Evolutionary conservation across 2,113 vertebrate species (phyloP), one percentile per base, ranked within the genome.

Genomic region (Campylomormyrus numenius): DNA sequence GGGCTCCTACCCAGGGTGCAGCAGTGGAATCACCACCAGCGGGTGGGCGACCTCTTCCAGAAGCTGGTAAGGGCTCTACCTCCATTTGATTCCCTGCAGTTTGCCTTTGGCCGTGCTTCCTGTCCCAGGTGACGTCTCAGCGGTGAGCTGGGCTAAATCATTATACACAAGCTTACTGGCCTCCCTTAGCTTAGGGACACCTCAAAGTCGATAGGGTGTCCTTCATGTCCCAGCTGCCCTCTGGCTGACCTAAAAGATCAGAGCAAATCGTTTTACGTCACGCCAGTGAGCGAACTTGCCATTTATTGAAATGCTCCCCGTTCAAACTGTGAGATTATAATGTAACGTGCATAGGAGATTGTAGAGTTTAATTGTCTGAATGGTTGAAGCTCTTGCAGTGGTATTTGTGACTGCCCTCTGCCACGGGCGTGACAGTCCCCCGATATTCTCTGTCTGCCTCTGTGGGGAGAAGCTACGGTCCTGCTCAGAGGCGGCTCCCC

Each of bases 31-130:
- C 97, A 98, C 94, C 97, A 98, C 94, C 98, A 99, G 89, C 95
- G 97, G 0, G 98, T 99, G 0, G 98, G 98, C 8, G 98, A 99
- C 94, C 98, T 99, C 92, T 99, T 99, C 96, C 98, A 99, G 94
- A 99, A 99, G 94, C 93, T 99, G 96, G 98, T 99, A 93, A 96
- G 97, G 3, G 35, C 11, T 31, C 77, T 10, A 27, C 35, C 3
- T 13, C 10, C 52, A 11, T 45, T 5, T 13, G 45, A 42, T 19
- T 10, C 80, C 45, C 80, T 84, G 42, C 17, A 24, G 17, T 46
- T 45, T 15, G 10, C 1, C 70, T 39, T 39, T 80, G 35, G 35
- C 5, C 5, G 6, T 42, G 1, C 74, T 80, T 42, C 15, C 74
- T 42, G 17, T 80, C 74, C 35, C 74, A 19, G 17, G 35, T 10